These are phyloP conservation scores for Eledona agricola DNA, from an alignment of 2,888 invertebrate species.

Conservation along the genomic window DNA sequence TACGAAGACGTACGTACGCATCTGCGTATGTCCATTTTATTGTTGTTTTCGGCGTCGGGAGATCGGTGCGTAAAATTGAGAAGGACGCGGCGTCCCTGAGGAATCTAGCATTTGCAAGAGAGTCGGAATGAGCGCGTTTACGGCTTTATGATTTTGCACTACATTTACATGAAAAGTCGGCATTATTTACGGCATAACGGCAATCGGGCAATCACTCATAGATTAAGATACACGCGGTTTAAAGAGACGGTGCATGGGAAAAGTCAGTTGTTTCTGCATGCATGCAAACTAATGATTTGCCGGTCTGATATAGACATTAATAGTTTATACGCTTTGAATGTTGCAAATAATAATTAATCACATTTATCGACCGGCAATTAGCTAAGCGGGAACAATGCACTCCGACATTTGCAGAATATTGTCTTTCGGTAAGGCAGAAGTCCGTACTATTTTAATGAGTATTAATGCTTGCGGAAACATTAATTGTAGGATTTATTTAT, in stretches of 20 bases:
- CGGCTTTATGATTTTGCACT: conserved; percentile 30
- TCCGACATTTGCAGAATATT: no score
- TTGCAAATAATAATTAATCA: no score
- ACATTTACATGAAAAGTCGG: conserved; percentile 39
- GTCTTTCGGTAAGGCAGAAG: not conserved
- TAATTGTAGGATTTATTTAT: conserved; percentile 13
- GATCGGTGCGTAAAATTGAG: no score
- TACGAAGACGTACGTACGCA: conserved; percentile 33
- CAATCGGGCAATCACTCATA: conserved; percentile 34
- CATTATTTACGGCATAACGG: conserved; percentile 40
- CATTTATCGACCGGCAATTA: no score
- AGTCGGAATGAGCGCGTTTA: conserved; percentile 22
- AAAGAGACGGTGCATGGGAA: conserved; percentile 14
- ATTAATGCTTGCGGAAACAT: conserved; percentile 19
- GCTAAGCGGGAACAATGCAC: no score
- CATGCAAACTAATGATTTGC: not conserved
- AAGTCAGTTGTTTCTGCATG: conserved; percentile 1
- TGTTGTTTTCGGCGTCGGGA: conserved; percentile 14
- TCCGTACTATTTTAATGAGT: not conserved
- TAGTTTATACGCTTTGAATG: no score
- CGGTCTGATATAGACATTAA: no score
- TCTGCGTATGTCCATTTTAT: no score
- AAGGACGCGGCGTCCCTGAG: not conserved
- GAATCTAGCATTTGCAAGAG: no score
- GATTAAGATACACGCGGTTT: conserved; percentile 20